phyloP scores from a whole-genome alignment of 2,888 invertebrate species.

The Orthosia gothica region DNA sequence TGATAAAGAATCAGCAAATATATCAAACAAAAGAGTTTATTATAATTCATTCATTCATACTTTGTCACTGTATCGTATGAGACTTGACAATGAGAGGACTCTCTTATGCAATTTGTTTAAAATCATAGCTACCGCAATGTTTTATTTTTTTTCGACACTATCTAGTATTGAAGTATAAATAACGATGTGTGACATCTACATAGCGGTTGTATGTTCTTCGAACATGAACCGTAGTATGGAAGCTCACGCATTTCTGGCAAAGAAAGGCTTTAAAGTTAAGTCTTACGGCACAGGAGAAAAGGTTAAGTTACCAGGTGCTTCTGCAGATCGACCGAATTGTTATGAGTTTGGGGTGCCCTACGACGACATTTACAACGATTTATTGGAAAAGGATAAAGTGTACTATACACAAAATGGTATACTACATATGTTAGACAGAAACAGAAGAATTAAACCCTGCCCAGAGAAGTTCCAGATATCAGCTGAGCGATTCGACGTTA shows the following conservation, averaged over 20 bases:
- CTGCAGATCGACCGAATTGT: conserved; percentile 98
- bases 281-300: conserved; percentile 98
- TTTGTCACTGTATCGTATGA: conserved; percentile 5
- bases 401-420: conserved; percentile 99
- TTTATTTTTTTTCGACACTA: conserved; percentile 26
- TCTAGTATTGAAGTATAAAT: conserved; percentile 24
- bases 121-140: conserved; percentile 42
- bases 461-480: conserved; percentile 99
- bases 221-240: conserved; percentile 99
- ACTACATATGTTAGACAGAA: conserved; percentile 99
- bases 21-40: background rate
- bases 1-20: too few species aligned
- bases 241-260: conserved; percentile 99
- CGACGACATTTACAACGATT: conserved; percentile 98
- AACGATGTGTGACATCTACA: conserved; percentile 91
- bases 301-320: conserved; percentile 99
- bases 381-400: conserved; percentile 97
- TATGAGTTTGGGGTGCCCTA: conserved; percentile 99
- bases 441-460: conserved; percentile 97
- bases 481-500: conserved; percentile 97
- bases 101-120: conserved; percentile 16
- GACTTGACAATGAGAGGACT: conserved; percentile 35
- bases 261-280: conserved; percentile 98
- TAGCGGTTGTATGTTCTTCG: conserved; percentile 99
- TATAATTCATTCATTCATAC: conserved; percentile 16